phyloP scores from a whole-genome alignment of 2,797 vertebrate species.

The Podargus strigoides region DNA sequence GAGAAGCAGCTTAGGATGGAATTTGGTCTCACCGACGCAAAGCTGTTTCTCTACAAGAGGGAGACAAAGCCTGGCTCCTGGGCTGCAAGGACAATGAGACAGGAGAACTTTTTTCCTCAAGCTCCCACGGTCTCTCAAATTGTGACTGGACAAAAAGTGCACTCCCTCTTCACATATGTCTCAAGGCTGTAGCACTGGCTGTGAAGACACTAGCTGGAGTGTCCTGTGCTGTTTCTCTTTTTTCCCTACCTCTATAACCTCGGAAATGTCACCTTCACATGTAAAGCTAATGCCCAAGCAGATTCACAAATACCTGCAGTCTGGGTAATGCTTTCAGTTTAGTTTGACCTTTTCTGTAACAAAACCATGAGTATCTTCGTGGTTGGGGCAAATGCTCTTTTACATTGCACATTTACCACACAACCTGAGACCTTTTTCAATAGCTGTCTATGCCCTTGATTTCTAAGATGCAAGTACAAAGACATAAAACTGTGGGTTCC shows the following conservation, averaged over 20 bases:
- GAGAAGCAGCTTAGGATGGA: background rate
- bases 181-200: background rate
- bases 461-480: background rate
- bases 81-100: background rate
- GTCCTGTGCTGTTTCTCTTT: background rate
- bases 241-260: background rate
- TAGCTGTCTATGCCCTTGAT: background rate
- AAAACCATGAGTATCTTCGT: background rate
- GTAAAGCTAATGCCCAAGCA: background rate
- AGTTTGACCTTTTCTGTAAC: background rate
- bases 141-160: background rate
- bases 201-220: background rate
- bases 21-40: fast-evolving
- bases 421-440: background rate
- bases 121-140: background rate
- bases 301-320: background rate
- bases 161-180: background rate
- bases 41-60: background rate
- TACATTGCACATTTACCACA: background rate
- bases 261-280: background rate
- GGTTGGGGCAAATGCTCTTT: background rate
- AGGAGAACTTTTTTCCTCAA: background rate
- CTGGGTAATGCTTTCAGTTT: background rate
- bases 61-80: background rate
- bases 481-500: background rate